phyloP scores from a whole-genome alignment of 2,888 invertebrate genomes.

The Temnothorax unifasciatus region DNA sequence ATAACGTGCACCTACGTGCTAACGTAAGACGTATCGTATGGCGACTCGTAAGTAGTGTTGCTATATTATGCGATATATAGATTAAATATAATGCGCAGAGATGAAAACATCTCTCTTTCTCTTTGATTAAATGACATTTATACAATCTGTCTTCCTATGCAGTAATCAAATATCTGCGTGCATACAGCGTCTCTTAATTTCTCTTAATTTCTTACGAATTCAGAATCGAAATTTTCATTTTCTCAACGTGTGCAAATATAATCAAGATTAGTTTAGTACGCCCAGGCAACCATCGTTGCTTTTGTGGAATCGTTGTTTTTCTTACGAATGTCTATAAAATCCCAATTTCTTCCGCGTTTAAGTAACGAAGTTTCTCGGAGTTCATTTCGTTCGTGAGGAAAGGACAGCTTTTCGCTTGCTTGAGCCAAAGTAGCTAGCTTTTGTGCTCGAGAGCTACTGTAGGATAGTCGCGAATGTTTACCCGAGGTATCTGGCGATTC shows the following conservation, averaged over 20 bases:
- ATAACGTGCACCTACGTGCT: slow-evolving; percentile 67
- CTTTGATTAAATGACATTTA: background rate
- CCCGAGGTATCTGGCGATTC: slow-evolving; percentile 9
- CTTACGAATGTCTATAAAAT: slow-evolving; percentile 40
- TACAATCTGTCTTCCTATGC: background rate
- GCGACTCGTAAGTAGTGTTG: slow-evolving; percentile 64
- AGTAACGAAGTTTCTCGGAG: slow-evolving; percentile 46
- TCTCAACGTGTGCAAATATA: background rate
- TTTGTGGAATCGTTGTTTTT: slow-evolving; percentile 37
- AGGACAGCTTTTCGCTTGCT: slow-evolving; percentile 32
- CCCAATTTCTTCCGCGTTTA: slow-evolving; percentile 46
- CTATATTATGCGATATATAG: slow-evolving; percentile 67
- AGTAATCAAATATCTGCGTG: background rate
- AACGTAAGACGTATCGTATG: slow-evolving; percentile 70
- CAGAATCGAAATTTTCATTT: slow-evolving; percentile 15
- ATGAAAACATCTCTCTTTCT: background rate
- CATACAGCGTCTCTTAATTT: background rate
- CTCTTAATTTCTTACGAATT: background rate
- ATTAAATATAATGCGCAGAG: slow-evolving; percentile 62
- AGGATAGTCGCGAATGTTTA: slow-evolving; percentile 46
- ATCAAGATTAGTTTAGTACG: slow-evolving; percentile 17
- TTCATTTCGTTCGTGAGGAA: slow-evolving; percentile 45
- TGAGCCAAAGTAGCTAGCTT: slow-evolving; percentile 55
- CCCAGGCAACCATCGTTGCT: background rate
- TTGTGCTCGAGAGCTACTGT: slow-evolving; percentile 36